phyloP scores from a whole-genome alignment of 2,797 vertebrate genomes.

The Staurois parvus region DNA sequence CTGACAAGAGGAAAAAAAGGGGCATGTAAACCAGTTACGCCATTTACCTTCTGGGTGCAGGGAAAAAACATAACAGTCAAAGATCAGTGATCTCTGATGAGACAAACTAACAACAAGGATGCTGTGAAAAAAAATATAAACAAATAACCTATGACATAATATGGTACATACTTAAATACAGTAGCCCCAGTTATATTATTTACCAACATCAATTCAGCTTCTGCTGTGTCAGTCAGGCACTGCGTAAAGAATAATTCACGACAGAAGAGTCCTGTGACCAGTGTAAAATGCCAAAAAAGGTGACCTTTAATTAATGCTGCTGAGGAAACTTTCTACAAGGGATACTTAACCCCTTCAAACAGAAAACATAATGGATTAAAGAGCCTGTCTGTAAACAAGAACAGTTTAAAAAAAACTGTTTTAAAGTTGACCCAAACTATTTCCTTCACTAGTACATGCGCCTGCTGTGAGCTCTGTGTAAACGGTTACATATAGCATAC shows the following conservation, averaged over 20 bases:
- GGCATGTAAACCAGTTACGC: too few relatives aligned
- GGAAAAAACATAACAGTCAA: too few relatives aligned
- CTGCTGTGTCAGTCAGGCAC: neutral
- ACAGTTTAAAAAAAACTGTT: too few relatives aligned
- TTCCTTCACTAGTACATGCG: too few relatives aligned
- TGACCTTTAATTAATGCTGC: constrained; percentile 32
- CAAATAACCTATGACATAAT: neutral
- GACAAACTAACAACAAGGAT: neutral
- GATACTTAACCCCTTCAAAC: neutral
- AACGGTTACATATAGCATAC: too few relatives aligned
- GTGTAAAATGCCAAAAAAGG: constrained; percentile 32
- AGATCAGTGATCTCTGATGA: too few relatives aligned
- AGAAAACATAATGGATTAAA: neutral
- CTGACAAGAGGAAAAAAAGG: too few relatives aligned
- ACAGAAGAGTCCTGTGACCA: constrained; percentile 32
- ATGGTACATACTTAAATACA: neutral
- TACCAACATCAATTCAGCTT: neutral
- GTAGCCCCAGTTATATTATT: neutral
- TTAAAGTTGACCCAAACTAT: too few relatives aligned
- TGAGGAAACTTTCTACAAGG: constrained; percentile 2
- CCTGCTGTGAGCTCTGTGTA: too few relatives aligned
- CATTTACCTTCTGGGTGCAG: too few relatives aligned
- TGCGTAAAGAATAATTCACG: neutral
- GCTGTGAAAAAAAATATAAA: too few relatives aligned
- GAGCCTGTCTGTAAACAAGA: neutral